Evolutionary conservation across 1,140 invertebrate species (phyloP), one percentile per base, ranked within the genome.

Genomic region (Ceratitis capitata): DNA sequence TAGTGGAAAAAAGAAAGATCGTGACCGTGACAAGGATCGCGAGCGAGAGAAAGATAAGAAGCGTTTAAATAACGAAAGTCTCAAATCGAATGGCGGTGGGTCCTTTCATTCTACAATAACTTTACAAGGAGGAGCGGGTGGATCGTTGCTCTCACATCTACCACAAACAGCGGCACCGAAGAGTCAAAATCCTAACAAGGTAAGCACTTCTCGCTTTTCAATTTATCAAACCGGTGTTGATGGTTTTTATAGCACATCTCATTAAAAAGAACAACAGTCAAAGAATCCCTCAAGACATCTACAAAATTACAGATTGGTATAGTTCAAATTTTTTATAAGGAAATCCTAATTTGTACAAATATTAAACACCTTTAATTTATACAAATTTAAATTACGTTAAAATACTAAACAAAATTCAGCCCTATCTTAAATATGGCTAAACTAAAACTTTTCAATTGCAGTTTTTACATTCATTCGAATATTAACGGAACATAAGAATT

Each of bases 1-100:
- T 90, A 92, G 92, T 89, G 93, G 90, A 88, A 94, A 91, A 89
- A 93, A 93, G 86, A 93, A 94, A 91, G 93, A 94, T 92, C 93
- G 93, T 87, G 92, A 93, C 85, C 89, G 91, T 29, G 91, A 92
- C 53, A 89, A 89, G 86, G 87, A 87, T 47, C 86, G 91, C 87
- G 88, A 91, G 89, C 86, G 91, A 88, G 90, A 92, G 88, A 90
- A 89, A 87, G 86, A 88, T 10, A 92, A 91, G 85, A 89, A 89
- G 86, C 89, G 88, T 49, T 29, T 12, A 47, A 78, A 87, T 82
- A 87, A 84, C 85, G 87, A 84, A 85, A 86, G 47, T 26, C 53
- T 78, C 2, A 84, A 86, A 64, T 85, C 87, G 9, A 87, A 87
- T 26, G 86, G 85, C 49, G 86, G 87, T 83, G 85, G 87, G 29